Evolutionary conservation across 92 coral and sea anemone genomes (phyloP).

Genomic region (Siderastrea siderea): DNA sequence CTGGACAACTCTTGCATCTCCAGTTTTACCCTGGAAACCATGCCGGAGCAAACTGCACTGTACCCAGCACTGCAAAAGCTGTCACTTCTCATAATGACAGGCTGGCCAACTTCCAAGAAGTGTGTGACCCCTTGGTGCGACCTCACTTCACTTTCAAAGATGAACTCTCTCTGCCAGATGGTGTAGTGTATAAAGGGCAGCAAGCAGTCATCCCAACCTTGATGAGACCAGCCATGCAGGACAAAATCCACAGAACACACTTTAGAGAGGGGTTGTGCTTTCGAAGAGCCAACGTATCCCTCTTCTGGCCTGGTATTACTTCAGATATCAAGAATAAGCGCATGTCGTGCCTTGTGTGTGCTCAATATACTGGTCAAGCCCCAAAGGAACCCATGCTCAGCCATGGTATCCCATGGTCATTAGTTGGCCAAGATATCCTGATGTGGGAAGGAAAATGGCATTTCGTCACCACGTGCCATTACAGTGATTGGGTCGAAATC

Average conservation of each 20-base stretch:
- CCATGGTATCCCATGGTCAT: slow-evolving; percentile 54
- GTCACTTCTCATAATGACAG: too few species aligned
- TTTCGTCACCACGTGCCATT: slow-evolving; percentile 51
- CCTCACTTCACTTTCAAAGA: slow-evolving; percentile 38
- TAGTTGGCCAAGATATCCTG: slow-evolving; percentile 55
- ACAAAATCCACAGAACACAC: slow-evolving; percentile 51
- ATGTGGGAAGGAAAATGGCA: slow-evolving; percentile 52
- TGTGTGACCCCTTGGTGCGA: slow-evolving; percentile 24
- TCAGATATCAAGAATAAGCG: slow-evolving; percentile 38
- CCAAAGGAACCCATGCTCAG: slow-evolving; percentile 53
- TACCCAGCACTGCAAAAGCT: not conserved
- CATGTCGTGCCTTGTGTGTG: slow-evolving; percentile 47
- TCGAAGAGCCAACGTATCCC: slow-evolving; percentile 46
- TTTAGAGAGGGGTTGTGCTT: slow-evolving; percentile 30
- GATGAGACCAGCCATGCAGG: slow-evolving; percentile 36
- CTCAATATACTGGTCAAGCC: slow-evolving; percentile 50
- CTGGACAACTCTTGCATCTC: slow-evolving; percentile 37
- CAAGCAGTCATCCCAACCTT: slow-evolving; percentile 33
- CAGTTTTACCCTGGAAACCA: too few species aligned
- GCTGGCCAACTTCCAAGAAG: slow-evolving; percentile 48
- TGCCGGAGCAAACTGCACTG: too few species aligned
- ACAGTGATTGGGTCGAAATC: too few species aligned
- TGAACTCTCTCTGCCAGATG: slow-evolving; percentile 53
- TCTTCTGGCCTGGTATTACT: slow-evolving; percentile 59
- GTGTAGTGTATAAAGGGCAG: too few species aligned